These are phyloP conservation scores for Noctua janthe DNA, from an alignment of 2,888 invertebrate species.

Conservation along the genomic window DNA sequence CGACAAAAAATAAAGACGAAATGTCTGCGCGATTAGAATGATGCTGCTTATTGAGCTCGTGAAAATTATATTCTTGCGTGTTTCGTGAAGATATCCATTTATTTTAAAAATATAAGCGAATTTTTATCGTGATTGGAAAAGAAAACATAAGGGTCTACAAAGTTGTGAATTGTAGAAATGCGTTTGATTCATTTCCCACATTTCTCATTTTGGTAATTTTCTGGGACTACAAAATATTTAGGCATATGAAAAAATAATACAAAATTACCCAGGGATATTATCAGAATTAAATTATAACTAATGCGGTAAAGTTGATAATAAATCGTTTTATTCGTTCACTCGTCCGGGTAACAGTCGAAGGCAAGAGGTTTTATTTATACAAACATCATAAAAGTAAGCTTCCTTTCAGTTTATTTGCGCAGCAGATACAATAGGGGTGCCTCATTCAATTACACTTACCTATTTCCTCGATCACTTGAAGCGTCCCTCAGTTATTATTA, in stretches of 20 bases:
- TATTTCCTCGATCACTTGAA: conserved; percentile 3
- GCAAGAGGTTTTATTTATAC: conserved; percentile 21
- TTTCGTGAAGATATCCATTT: not conserved
- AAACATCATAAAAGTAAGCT: conserved; percentile 41
- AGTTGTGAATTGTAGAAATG: not conserved
- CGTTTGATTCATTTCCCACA: not conserved
- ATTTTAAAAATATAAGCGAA: not conserved
- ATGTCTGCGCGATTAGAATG: not conserved
- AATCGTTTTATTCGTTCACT: conserved; percentile 25
- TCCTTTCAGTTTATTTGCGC: conserved; percentile 16
- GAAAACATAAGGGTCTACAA: not conserved
- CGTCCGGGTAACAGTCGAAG: not conserved
- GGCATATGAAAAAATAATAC: not conserved
- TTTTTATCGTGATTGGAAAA: not conserved
- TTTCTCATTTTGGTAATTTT: not conserved
- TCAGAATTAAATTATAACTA: conserved; percentile 1
- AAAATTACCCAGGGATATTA: not conserved
- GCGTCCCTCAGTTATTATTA: not conserved
- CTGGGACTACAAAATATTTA: too few relatives aligned
- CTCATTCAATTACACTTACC: not conserved
- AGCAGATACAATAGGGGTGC: not conserved
- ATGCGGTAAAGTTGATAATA: conserved; percentile 25
- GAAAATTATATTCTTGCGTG: not conserved
- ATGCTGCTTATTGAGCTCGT: not conserved
- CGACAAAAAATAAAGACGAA: not conserved